Evolutionary conservation across 2,113 vertebrate genomes (phyloP), one percentile per base, ranked within the genome.

Genomic region (Turdus rufiventris): DNA sequence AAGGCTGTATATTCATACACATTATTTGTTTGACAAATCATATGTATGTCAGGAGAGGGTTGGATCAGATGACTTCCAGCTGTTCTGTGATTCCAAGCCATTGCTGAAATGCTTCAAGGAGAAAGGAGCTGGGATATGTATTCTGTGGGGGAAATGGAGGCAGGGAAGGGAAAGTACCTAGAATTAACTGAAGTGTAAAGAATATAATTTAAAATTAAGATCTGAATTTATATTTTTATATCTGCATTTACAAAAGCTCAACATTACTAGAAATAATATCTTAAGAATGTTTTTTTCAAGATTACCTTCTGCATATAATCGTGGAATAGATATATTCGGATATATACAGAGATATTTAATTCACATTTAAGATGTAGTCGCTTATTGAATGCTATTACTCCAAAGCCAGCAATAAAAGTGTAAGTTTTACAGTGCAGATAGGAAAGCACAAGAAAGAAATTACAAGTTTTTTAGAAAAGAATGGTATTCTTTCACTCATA

Each of bases 91-190:
- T 33, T 67, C 43, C 25, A 25, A 25, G 18, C 20, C 31, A 51
- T 24, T 4, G 1, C 5, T 78, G 26, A 68, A 93, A 62, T 71
- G 16, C n/a, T 66, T 62, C 66, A 78, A 81, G 51, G 12, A 85
- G 9, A 71, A 60, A 7, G 57, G 8, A 91, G n/a, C 6, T 53
- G 14, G 18, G 13, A 76, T 85, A 61, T 5, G 8, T 63, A 67
- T 34, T 72, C 20, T 20, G 40, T 16, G 18, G 6, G 29, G 14
- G 3, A 23, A 63, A 57, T 6, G 21, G 34, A 34, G 18, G 31
- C 1, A 3, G 2, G 5, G 10, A 9, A 29, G 29, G 24, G 17
- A 29, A 36, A 50, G 33, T 12, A 2, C 15, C 29, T 31, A 25
- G 53, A 74, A 71, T 34, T 83, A 67, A 68, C 10, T 56, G 23